A percentile compares a stretch with the other conserved stretches of the same genome.
Evolutionary conservation across 2,888 invertebrate genomes (phyloP).

Genomic region (Halictus ligatus): DNA sequence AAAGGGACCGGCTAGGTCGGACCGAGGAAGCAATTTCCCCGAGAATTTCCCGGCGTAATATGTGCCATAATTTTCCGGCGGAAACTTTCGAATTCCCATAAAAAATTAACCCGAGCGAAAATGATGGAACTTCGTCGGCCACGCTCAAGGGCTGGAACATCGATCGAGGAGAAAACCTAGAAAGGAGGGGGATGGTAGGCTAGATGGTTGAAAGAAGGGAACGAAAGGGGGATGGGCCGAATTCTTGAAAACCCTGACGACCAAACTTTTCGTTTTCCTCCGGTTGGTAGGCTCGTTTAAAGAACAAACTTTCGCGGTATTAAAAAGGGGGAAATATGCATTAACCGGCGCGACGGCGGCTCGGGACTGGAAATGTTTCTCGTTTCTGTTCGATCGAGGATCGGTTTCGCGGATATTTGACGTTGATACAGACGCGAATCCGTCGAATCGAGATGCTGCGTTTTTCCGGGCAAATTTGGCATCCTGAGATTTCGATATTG

Average conservation of each 20-base stretch:
- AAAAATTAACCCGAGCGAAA: constrained; percentile 36
- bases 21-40: constrained; percentile 25
- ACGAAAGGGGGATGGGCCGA: not conserved
- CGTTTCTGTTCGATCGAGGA: constrained; percentile 9
- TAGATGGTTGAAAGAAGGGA: not conserved
- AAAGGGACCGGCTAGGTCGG: constrained; percentile 13
- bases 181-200: too few relatives aligned
- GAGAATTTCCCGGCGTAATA: constrained; percentile 28
- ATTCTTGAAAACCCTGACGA: constrained; percentile 37
- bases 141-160: constrained; percentile 19
- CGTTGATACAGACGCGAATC: not conserved
- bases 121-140: constrained; percentile 21
- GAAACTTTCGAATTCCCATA: constrained; percentile 18
- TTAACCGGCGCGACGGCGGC: constrained; percentile 8
- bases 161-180: not conserved
- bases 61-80: constrained; percentile 25
- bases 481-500: not conserved
- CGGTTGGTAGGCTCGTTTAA: constrained; percentile 31
- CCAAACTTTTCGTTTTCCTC: constrained; percentile 42
- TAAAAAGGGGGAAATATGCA: constrained; percentile 22
- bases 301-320: constrained; percentile 25
- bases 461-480: not conserved
- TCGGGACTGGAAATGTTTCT: constrained; percentile 7
- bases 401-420: not conserved
- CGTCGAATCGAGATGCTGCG: not conserved